Evolutionary conservation across 2,113 vertebrate species (phyloP), one percentile per base, ranked within the genome.

Genomic region (Oceanodroma tethys): DNA sequence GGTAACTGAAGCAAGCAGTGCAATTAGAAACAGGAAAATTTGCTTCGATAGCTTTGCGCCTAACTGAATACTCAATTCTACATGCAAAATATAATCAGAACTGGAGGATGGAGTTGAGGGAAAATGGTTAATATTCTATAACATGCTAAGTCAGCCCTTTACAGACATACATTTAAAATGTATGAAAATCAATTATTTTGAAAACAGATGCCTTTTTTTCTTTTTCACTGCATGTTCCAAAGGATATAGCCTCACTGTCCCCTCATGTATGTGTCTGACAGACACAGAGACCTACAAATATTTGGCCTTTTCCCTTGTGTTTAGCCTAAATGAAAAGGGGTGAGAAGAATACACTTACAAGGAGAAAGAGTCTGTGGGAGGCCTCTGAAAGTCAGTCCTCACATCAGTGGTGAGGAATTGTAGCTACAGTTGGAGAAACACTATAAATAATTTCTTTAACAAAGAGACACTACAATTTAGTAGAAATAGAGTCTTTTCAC

Each of bases 11-110:
- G 93, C 87, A 97, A 97, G 67, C 83, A 96, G 85, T 91, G 89
- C 91, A 97, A 98, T 97, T 98, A 98, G 94, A 97, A 97, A 96
- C 16, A 73, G 91, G 81, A 97, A 98, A 96, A 95, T 82, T 91
- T 89, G 70, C 70, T 93, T 84, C 70, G 45, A 74, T 74, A 96
- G 66, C 91, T 97, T 83, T 93, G 91, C 10, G 29, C 50, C 72
- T 97, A 97, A 87, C 94, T 96, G 95, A 96, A 97, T 85, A 93
- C 78, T 95, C 95, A 93, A 90, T 97, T 98, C 90, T 81, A 97
- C 55, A 58, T 82, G 78, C 5, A 59, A 93, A 97, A 91, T 73
- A 66, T 66, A 80, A 94, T 96, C 85, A 95, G 86, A 88, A 91
- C 32, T 70, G 48, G 34, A 62, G 42, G 45, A 88, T 29, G 20